These are phyloP conservation scores for Urocolius indicus DNA, from an alignment of 2,113 vertebrate genomes.

Conservation along the genomic window DNA sequence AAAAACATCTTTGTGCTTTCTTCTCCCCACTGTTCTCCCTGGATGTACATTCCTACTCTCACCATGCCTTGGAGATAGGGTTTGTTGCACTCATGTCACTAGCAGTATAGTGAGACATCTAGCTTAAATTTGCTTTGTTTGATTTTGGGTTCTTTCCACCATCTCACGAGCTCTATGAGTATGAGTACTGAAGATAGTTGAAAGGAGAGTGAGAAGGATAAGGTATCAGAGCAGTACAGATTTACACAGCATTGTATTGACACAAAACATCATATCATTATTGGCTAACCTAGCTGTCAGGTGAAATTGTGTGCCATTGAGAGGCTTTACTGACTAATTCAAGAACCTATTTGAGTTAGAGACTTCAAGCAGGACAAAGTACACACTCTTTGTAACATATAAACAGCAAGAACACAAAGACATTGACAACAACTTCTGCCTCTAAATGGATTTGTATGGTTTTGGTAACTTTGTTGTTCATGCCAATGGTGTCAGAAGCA, in stretches of 20 bases:
- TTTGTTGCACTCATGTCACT: neutral
- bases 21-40: neutral
- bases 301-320: neutral
- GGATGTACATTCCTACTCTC: neutral
- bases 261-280: neutral
- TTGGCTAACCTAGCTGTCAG: neutral
- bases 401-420: neutral
- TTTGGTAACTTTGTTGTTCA: neutral
- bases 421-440: neutral
- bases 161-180: neutral
- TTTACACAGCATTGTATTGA: neutral
- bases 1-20: neutral
- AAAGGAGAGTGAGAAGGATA: neutral
- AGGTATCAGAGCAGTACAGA: neutral
- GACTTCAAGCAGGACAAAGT: neutral
- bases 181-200: neutral
- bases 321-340: neutral
- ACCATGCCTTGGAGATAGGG: neutral
- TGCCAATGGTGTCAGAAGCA: neutral
- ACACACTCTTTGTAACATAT: neutral
- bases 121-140: neutral
- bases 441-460: neutral
- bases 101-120: neutral
- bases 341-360: neutral
- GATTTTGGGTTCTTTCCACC: neutral